Conservation (phyloP, 2,113 vertebrate genomes). For the Cygnus atratus region DNA sequence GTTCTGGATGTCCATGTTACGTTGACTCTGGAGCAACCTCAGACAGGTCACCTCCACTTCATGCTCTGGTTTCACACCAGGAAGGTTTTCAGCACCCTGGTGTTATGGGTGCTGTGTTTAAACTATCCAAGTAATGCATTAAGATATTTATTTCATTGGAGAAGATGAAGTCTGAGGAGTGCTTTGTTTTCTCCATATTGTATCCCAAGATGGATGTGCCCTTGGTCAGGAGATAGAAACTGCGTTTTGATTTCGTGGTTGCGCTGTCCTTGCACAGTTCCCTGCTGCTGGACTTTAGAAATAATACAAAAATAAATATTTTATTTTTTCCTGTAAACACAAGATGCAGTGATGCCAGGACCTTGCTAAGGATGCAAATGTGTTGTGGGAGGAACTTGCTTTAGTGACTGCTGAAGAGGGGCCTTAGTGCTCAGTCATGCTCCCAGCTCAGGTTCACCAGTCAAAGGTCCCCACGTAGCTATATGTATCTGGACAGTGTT, state of each 20-base stretch:
- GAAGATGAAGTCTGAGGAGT: background rate
- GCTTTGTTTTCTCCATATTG: fast-evolving
- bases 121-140: background rate
- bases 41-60: fast-evolving
- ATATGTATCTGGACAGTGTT: background rate
- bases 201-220: background rate
- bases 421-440: background rate
- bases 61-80: background rate
- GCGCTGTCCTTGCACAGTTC: fast-evolving
- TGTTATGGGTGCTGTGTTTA: background rate
- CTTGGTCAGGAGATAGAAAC: background rate
- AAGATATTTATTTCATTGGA: background rate
- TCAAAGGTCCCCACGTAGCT: background rate
- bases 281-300: background rate
- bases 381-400: background rate
- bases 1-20: fast-evolving
- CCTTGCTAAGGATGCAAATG: background rate
- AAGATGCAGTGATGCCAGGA: background rate
- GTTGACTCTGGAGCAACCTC: fast-evolving
- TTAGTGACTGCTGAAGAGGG: background rate
- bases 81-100: fast-evolving
- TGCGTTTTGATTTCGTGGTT: background rate
- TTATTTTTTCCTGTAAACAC: background rate
- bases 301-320: too few relatives aligned
- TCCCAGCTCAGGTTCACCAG: background rate